Evolutionary conservation across 2,113 vertebrate species (phyloP).

Genomic region (Pterocles orientalis): DNA sequence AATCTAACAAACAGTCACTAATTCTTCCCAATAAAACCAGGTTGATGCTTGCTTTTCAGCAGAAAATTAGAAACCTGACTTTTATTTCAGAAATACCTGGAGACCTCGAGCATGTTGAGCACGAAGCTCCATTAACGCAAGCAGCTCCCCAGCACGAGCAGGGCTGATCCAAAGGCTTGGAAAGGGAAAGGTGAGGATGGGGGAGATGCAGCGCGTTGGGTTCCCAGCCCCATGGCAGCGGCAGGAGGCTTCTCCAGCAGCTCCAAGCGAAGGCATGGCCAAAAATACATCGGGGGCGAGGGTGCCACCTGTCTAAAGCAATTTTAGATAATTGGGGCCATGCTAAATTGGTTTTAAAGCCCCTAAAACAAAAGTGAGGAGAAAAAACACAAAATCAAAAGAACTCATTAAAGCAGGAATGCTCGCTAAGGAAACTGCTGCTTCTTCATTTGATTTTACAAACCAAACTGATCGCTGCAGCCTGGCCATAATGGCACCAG

Average conservation of each 20-base stretch:
- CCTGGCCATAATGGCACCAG: accelerated
- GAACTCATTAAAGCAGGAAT: not conserved
- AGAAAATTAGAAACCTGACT: not conserved
- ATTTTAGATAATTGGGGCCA: not conserved
- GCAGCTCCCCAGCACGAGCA: accelerated
- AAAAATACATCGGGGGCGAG: not conserved
- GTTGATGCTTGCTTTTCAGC: not conserved
- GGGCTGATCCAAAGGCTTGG: not conserved
- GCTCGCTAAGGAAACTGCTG: not conserved
- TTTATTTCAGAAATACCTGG: not conserved
- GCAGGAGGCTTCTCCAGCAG: not conserved
- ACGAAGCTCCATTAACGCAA: accelerated
- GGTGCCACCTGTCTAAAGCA: not conserved
- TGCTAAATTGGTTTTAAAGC: not conserved
- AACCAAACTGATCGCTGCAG: not conserved
- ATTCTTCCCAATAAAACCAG: not conserved
- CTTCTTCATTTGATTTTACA: not conserved
- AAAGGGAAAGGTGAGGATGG: not conserved
- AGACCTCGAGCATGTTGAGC: not conserved
- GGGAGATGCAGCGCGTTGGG: not conserved
- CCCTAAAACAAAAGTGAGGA: not conserved
- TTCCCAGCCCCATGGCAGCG: not conserved
- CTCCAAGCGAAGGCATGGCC: not conserved
- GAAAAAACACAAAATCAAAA: not conserved
- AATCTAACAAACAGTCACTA: not conserved